These are phyloP conservation scores for Copidosoma aretas DNA, from an alignment of 2,888 invertebrate genomes.

Conservation along the genomic window DNA sequence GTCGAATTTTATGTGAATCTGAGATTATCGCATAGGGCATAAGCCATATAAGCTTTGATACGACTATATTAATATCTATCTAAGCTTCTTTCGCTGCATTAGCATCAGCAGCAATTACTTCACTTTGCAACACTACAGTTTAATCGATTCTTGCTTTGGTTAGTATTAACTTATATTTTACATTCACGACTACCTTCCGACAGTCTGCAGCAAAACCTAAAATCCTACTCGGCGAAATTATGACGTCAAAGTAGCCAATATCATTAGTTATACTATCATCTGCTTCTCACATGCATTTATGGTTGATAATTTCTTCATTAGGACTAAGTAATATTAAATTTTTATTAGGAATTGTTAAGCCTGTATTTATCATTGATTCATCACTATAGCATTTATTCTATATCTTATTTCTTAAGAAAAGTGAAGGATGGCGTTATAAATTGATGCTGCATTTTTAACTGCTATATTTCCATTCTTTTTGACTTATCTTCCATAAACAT, in stretches of 20 bases:
- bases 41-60: conserved; percentile 42
- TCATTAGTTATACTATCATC: conserved; percentile 29
- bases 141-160: conserved; percentile 48
- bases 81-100: conserved; percentile 20
- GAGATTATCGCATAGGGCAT: conserved; percentile 39
- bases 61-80: conserved; percentile 47
- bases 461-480: conserved; percentile 15
- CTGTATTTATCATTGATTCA: conserved; percentile 50
- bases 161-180: conserved; percentile 44
- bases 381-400: conserved; percentile 51
- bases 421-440: conserved; percentile 49
- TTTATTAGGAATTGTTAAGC: conserved; percentile 45
- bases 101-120: conserved; percentile 10
- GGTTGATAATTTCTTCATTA: neutral
- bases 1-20: conserved; percentile 40
- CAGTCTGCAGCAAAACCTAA: no score
- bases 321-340: neutral
- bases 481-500: conserved; percentile 29
- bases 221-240: conserved; percentile 51
- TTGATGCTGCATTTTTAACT: neutral
- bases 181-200: conserved; percentile 33
- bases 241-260: conserved; percentile 48
- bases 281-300: conserved; percentile 35
- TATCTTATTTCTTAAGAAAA: conserved; percentile 54
- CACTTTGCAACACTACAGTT: conserved; percentile 44